Conservation (phyloP, 1,140 invertebrate species). For the Heliconius hewitsoni region DNA sequence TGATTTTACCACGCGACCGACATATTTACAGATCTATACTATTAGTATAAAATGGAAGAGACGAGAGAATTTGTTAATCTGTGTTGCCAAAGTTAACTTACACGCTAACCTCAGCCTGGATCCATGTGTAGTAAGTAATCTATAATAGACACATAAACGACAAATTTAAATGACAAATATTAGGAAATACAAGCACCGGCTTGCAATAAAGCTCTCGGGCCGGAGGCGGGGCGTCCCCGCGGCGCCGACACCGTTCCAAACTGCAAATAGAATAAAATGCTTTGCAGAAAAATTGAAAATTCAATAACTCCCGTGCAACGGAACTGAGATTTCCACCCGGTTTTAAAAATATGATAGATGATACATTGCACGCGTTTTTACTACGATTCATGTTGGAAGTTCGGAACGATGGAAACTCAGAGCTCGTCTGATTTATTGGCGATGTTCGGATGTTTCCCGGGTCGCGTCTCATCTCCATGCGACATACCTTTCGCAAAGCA, state of each 20-base stretch:
- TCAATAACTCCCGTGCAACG: slow-evolving; percentile 50
- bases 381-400: slow-evolving; percentile 19
- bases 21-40: background rate
- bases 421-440: slow-evolving; percentile 23
- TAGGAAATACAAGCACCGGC: background rate
- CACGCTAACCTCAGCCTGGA: too few species aligned
- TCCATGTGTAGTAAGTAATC: too few species aligned
- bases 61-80: too few species aligned
- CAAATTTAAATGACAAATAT: slow-evolving; percentile 1
- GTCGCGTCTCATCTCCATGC: slow-evolving; percentile 15
- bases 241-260: slow-evolving; percentile 32
- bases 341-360: slow-evolving; percentile 56
- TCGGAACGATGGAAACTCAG: slow-evolving; percentile 15
- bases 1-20: background rate
- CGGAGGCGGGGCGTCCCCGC: slow-evolving; percentile 15
- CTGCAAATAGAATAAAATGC: slow-evolving; percentile 52
- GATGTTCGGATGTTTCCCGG: slow-evolving; percentile 17
- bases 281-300: slow-evolving; percentile 52
- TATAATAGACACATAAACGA: background rate
- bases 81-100: too few species aligned
- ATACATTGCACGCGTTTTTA: slow-evolving; percentile 35
- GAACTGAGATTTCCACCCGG: slow-evolving; percentile 42
- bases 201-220: background rate
- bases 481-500: background rate
- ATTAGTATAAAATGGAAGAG: background rate